phyloP scores from a whole-genome alignment of 2,113 vertebrate species.

The Neogale vison region DNA sequence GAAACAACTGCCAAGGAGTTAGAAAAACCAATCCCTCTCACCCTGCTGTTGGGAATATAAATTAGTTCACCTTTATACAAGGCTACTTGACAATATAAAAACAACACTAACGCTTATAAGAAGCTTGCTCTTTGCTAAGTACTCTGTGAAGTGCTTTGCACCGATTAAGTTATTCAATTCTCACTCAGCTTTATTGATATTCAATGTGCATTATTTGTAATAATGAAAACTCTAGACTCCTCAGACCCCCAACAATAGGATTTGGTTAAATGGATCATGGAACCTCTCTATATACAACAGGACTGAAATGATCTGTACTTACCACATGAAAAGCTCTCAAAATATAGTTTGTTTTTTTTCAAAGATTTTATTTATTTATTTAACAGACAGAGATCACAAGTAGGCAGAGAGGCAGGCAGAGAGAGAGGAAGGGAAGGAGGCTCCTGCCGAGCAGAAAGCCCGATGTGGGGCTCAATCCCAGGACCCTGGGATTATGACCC shows the following conservation, averaged over 20 bases:
- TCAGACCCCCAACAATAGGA: not conserved
- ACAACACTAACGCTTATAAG: constrained; percentile 5
- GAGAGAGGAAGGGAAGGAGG: no score
- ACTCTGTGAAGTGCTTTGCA: not conserved
- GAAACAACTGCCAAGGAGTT: constrained; percentile 7
- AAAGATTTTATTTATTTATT: no score
- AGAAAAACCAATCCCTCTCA: constrained; percentile 6
- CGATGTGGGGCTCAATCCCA: no score
- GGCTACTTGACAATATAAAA: constrained; percentile 32
- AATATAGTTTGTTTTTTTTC: not conserved
- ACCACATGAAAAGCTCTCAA: not conserved
- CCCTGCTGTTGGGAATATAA: not conserved
- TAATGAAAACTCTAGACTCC: not conserved
- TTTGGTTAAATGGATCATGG: constrained; percentile 34
- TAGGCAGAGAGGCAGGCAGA: no score
- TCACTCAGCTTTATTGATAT: not conserved
- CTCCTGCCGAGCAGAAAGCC: no score
- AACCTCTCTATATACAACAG: not conserved
- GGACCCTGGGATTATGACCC: no score
- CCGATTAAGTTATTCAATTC: not conserved
- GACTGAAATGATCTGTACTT: constrained; percentile 19
- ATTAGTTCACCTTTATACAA: not conserved
- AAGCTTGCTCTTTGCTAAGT: constrained; percentile 8
- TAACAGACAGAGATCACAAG: no score
- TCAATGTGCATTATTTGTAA: not conserved